Conservation (phyloP, 2,888 invertebrate species). For the Bedellia somnulentella region DNA sequence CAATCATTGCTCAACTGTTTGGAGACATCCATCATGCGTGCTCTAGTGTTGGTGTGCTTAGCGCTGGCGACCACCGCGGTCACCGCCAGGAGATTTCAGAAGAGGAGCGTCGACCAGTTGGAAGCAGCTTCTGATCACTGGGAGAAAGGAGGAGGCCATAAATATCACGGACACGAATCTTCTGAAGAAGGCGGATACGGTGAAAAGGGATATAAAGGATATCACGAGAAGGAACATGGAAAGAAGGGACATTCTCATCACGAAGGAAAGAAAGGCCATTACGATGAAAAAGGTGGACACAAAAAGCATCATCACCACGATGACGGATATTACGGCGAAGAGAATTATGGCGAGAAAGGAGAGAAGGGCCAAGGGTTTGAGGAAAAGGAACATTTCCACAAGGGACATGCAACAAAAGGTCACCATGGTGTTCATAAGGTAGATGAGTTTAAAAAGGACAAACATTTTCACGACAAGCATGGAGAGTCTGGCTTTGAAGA, state of each 20-base stretch:
- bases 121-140: conserved; percentile 49
- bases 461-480: conserved; percentile 84
- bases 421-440: conserved; percentile 82
- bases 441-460: conserved; percentile 84
- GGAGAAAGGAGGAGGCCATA: conserved; percentile 63
- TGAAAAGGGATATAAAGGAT: conserved; percentile 70
- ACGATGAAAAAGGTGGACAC: conserved; percentile 63
- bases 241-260: conserved; percentile 73
- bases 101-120: conserved; percentile 47
- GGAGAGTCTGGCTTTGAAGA: conserved; percentile 80
- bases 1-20: conserved; percentile 38
- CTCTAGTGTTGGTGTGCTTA: conserved; percentile 30
- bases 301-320: conserved; percentile 67
- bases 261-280: conserved; percentile 63
- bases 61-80: conserved; percentile 38
- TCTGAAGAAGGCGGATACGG: conserved; percentile 66
- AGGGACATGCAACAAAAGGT: conserved; percentile 83
- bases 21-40: conserved; percentile 40
- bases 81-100: conserved; percentile 47
- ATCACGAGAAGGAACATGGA: conserved; percentile 67
- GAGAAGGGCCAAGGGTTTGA: conserved; percentile 60
- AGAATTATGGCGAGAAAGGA: conserved; percentile 66
- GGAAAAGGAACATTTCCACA: conserved; percentile 71
- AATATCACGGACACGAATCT: conserved; percentile 65
- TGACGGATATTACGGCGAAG: conserved; percentile 66